Evolutionary conservation across 2,113 vertebrate genomes (phyloP).

Genomic region (Madoqua kirkii): DNA sequence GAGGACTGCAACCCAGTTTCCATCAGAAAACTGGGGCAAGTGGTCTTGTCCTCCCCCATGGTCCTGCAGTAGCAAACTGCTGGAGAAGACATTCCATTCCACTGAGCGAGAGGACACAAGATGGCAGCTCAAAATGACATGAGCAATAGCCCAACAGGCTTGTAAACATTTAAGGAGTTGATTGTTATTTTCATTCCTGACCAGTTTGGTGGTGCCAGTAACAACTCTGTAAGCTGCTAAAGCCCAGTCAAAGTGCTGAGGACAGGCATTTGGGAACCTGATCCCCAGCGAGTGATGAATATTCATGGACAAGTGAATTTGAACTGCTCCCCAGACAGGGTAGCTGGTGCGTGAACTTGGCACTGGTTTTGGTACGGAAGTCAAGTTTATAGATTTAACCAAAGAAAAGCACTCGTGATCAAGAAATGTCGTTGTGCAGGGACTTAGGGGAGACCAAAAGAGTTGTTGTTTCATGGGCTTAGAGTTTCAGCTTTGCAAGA

Average conservation of each 20-base stretch:
- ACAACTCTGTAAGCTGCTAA: conserved; percentile 51
- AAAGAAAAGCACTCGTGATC: not conserved
- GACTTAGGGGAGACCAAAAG: too few relatives aligned
- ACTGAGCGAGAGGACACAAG: conserved; percentile 63
- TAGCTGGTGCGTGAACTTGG: not conserved
- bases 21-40: conserved; percentile 31
- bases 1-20: conserved; percentile 44
- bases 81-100: conserved; percentile 54
- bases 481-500: conserved; percentile 9
- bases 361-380: not conserved
- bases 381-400: conserved; percentile 13
- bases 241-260: conserved; percentile 37
- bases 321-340: not conserved
- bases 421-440: not conserved
- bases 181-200: conserved; percentile 75
- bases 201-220: conserved; percentile 57
- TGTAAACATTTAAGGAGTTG: conserved; percentile 64
- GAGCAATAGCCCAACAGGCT: conserved; percentile 61
- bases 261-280: not conserved
- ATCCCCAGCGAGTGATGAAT: not conserved
- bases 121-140: conserved; percentile 69
- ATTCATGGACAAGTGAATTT: not conserved
- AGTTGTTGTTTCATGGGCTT: not conserved
- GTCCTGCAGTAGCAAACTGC: conserved; percentile 33
- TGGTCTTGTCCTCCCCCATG: conserved; percentile 46